These are phyloP conservation scores for Sicus ferrugineus DNA, from an alignment of 2,888 invertebrate genomes.

Conservation along the genomic window DNA sequence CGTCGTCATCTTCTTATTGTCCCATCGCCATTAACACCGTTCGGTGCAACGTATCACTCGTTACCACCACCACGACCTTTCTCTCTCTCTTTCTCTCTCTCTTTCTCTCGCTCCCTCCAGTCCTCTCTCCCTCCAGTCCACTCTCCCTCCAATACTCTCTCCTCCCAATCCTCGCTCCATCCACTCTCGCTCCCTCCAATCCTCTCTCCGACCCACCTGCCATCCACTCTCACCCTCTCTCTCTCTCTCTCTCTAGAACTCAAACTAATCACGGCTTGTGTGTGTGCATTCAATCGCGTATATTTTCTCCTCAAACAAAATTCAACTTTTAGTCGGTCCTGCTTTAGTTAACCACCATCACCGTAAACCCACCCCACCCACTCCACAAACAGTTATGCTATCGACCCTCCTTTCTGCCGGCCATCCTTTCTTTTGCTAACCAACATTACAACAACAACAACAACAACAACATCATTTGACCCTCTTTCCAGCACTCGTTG, in stretches of 20 bases:
- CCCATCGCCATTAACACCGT: too few relatives aligned
- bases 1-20: too few relatives aligned
- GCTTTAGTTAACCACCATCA: not conserved
- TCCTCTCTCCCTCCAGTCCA: too few relatives aligned
- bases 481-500: too few relatives aligned
- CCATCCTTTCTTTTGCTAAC: too few relatives aligned
- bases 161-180: not conserved
- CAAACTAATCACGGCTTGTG: not conserved
- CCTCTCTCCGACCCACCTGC: not conserved
- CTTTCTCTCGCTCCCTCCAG: not conserved
- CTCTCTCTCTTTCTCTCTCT: constrained; percentile 3
- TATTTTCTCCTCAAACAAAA: constrained; percentile 27
- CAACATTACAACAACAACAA: not conserved
- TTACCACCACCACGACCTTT: too few relatives aligned
- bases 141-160: not conserved
- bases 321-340: constrained; percentile 21
- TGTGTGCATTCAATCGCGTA: constrained; percentile 10
- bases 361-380: not conserved
- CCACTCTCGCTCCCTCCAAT: not conserved
- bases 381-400: too few relatives aligned
- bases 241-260: not conserved
- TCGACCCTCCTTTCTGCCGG: too few relatives aligned
- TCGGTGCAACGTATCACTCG: too few relatives aligned
- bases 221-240: not conserved
- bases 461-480: not conserved